Evolutionary conservation across 2,888 invertebrate species (phyloP).

Genomic region (Orthosia gothica): DNA sequence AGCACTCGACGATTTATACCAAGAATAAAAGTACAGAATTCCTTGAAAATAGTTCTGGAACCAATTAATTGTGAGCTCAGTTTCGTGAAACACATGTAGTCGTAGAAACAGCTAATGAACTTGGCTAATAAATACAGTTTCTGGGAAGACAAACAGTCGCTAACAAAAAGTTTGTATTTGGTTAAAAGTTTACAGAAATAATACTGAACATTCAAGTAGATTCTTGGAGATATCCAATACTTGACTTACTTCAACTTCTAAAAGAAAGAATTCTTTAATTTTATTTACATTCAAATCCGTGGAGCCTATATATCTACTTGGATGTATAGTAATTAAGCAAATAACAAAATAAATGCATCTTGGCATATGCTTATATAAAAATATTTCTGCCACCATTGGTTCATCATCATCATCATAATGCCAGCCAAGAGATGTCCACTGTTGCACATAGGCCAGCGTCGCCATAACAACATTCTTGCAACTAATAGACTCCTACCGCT

Average conservation of each 20-base stretch:
- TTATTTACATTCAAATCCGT: neutral
- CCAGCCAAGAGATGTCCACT: neutral
- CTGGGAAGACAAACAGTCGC: constrained; percentile 44
- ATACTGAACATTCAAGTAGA: neutral
- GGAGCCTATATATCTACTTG: neutral
- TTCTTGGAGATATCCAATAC: neutral
- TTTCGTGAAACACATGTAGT: constrained; percentile 32
- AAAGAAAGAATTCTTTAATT: neutral
- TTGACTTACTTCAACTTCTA: too few relatives aligned
- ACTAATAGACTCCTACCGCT: too few relatives aligned
- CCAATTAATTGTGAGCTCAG: constrained; percentile 28
- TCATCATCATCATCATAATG: neutral
- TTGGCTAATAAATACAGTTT: constrained; percentile 36
- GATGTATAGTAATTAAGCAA: neutral
- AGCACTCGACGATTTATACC: constrained; percentile 14
- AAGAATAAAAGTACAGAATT: constrained; percentile 31
- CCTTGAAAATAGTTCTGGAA: constrained; percentile 27
- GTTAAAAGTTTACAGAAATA: neutral
- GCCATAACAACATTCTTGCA: neutral
- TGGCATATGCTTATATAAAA: neutral
- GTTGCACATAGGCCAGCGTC: neutral
- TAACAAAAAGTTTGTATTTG: constrained; percentile 22
- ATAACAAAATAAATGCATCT: neutral
- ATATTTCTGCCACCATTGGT: neutral
- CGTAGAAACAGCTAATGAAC: constrained; percentile 48